These are phyloP conservation scores for Paracentrotus lividus DNA, from an alignment of 53 echinoderm and acorn worm species.

Conservation along the genomic window DNA sequence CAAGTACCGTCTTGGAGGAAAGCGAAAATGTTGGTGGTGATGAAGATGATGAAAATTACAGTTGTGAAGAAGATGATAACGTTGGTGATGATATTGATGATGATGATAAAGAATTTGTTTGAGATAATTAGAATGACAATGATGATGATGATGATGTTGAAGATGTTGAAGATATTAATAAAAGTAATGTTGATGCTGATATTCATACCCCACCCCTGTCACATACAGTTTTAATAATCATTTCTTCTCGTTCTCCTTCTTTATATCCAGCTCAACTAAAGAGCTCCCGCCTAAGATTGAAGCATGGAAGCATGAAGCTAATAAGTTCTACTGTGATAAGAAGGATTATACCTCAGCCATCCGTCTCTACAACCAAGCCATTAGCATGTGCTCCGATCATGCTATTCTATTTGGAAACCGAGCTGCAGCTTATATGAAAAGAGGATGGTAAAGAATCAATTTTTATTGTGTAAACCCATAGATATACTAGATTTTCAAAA, in stretches of 20 bases:
- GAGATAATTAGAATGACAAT: not conserved
- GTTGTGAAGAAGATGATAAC: not conserved
- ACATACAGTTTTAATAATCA: not conserved
- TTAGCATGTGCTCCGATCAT: constrained; percentile 85
- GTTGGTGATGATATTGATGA: not conserved
- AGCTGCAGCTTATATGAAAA: constrained; percentile 96
- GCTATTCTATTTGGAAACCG: constrained; percentile 93
- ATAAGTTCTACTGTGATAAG: constrained; percentile 89
- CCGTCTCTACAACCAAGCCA: constrained; percentile 93
- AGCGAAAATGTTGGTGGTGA: not conserved
- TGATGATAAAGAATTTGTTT: not conserved
- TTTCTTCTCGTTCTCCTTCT: not conserved
- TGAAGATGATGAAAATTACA: not conserved
- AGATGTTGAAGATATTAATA: not conserved
- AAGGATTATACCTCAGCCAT: constrained; percentile 97
- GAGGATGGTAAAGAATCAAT: constrained; percentile 88
- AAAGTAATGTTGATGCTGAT: not conserved
- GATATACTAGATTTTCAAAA: too few relatives aligned
- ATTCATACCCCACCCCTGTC: not conserved
- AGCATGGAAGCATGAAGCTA: constrained; percentile 92
- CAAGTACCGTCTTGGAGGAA: too few relatives aligned
- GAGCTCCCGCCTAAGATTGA: constrained; percentile 90
- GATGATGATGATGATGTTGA: not conserved
- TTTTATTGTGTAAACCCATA: too few relatives aligned
- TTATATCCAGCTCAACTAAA: constrained; percentile 77